Percentiles rank a stretch among this genome's conserved stretches.
These are phyloP conservation scores for Diadegma fenestrale DNA, from an alignment of 2,888 invertebrate genomes.

Conservation along the genomic window DNA sequence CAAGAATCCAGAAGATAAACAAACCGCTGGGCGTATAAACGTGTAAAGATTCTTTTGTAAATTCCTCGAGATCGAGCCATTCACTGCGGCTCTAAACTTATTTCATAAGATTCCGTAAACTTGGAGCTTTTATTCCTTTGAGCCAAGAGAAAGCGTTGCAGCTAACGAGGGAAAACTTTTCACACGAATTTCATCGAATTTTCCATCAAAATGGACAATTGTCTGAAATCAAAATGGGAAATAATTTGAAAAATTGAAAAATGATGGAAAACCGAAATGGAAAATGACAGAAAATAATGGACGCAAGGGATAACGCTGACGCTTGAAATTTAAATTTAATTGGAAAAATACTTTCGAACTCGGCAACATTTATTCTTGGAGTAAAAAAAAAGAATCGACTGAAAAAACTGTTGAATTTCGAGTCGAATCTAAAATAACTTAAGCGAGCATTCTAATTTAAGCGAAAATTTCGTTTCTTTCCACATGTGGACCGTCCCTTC, in stretches of 20 bases:
- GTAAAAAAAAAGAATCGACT: no score
- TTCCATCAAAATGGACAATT: not conserved
- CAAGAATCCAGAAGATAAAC: slow-evolving; percentile 48
- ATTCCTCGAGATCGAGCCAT: slow-evolving; percentile 33
- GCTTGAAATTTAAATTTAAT: no score
- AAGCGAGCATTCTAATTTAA: not conserved
- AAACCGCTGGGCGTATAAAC: slow-evolving; percentile 19
- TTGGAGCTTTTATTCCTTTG: slow-evolving; percentile 16
- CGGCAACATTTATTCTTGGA: no score
- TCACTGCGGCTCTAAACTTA: slow-evolving; percentile 26
- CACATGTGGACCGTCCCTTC: not conserved
- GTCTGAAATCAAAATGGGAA: not conserved
- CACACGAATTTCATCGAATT: not conserved
- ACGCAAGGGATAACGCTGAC: no score
- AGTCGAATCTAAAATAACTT: not conserved
- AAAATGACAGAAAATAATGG: no score
- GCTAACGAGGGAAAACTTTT: not conserved
- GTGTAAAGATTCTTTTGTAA: slow-evolving; percentile 18
- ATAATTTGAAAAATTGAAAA: not conserved
- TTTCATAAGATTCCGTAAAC: slow-evolving; percentile 54
- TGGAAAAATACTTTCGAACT: no score
- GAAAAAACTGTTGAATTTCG: not conserved
- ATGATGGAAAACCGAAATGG: not conserved
- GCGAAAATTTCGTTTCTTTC: not conserved
- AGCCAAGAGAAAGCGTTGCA: not conserved